phyloP scores from a whole-genome alignment of 2,113 vertebrate species.

The Clupea harengus region DNA sequence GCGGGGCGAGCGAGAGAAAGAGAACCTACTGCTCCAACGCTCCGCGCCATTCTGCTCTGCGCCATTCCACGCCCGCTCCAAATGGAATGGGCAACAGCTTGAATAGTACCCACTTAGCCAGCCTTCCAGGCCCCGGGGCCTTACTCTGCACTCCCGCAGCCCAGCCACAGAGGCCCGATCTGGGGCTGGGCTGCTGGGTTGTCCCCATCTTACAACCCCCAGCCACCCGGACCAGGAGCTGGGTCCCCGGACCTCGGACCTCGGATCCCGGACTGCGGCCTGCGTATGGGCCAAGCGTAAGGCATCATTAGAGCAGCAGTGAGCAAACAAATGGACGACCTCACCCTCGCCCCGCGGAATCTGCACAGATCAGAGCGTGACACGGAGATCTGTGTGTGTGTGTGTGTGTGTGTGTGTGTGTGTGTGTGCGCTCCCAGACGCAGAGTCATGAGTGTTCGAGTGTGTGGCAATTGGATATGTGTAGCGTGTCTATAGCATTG shows the following conservation, averaged over 20 bases:
- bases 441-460: background rate
- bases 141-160: slow-evolving; percentile 62
- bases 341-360: slow-evolving; percentile 36
- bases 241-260: background rate
- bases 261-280: background rate
- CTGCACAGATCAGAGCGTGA: slow-evolving; percentile 12
- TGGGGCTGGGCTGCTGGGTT: slow-evolving; percentile 46
- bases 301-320: slow-evolving; percentile 43
- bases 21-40: background rate
- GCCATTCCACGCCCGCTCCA: slow-evolving; percentile 49
- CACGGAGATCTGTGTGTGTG: background rate
- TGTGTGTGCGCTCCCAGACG: background rate
- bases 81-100: slow-evolving; percentile 81
- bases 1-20: too few species aligned
- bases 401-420: background rate
- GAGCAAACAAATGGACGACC: slow-evolving; percentile 45
- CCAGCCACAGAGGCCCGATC: slow-evolving; percentile 52
- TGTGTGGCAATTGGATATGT: background rate
- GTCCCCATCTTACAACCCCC: background rate
- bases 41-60: background rate
- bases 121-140: slow-evolving; percentile 51
- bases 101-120: slow-evolving; percentile 82
- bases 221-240: background rate
- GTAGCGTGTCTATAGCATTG: too few species aligned
- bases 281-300: background rate